These are phyloP conservation scores for Hypanus sabinus DNA, from an alignment of 2,113 vertebrate genomes.

Conservation along the genomic window DNA sequence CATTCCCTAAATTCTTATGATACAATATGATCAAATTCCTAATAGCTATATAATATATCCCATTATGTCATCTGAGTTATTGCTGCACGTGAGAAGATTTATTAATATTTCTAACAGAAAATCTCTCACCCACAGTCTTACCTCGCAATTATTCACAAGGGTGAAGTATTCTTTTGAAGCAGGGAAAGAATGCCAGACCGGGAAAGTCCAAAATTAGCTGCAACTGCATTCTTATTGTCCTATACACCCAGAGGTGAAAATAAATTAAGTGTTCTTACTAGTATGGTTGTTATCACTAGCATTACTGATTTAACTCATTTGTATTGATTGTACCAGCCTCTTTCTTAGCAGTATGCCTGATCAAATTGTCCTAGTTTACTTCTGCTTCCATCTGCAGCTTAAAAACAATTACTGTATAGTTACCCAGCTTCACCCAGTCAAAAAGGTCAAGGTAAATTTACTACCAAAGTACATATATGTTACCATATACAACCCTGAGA, in stretches of 20 bases:
- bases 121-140: neutral
- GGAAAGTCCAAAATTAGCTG: neutral
- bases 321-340: too few species aligned
- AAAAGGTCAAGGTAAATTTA: neutral
- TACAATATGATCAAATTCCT: too few species aligned
- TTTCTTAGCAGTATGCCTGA: too few species aligned
- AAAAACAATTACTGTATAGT: neutral
- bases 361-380: too few species aligned
- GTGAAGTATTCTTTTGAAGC: neutral
- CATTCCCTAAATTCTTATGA: too few species aligned
- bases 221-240: neutral
- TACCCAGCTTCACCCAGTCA: neutral
- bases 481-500: too few species aligned
- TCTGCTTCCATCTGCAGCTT: neutral
- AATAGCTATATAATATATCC: neutral
- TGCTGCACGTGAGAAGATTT: neutral
- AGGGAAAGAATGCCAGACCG: neutral
- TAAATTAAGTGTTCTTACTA: too few species aligned
- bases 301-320: too few species aligned
- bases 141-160: neutral
- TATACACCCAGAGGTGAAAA: too few species aligned
- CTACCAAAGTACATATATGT: too few species aligned
- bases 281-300: too few species aligned
- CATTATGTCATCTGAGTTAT: neutral
- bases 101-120: neutral